Percentiles rank a stretch among this genome's conserved stretches.
phyloP scores from a whole-genome alignment of 2,888 invertebrate genomes.

The Erebia palarica region DNA sequence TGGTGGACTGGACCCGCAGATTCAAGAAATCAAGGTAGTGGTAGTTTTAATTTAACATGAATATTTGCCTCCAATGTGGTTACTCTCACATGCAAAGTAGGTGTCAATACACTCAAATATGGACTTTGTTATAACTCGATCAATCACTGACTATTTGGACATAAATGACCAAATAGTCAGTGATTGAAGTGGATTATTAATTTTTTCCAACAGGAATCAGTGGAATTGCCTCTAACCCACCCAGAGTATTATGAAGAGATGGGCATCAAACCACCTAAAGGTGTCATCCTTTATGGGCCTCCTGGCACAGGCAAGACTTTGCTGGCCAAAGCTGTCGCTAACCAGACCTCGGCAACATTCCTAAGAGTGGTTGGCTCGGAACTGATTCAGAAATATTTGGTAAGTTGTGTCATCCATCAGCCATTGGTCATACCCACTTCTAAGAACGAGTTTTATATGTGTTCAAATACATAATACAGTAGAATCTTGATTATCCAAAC shows the following conservation, averaged over 20 bases:
- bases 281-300: slow-evolving; percentile 98
- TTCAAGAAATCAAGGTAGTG: slow-evolving; percentile 84
- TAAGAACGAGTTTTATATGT: no score
- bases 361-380: slow-evolving; percentile 99
- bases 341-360: slow-evolving; percentile 99
- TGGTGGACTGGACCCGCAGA: slow-evolving; percentile 98
- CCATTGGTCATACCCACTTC: not conserved
- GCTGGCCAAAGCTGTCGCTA: slow-evolving; percentile 99
- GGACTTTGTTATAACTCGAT: not conserved
- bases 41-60: no score
- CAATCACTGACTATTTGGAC: no score
- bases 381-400: slow-evolving; percentile 98
- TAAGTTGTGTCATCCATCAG: slow-evolving; percentile 53
- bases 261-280: slow-evolving; percentile 99
- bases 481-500: no score
- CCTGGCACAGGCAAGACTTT: slow-evolving; percentile 99
- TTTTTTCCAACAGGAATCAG: slow-evolving; percentile 87
- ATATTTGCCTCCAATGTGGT: no score
- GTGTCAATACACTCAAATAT: no score
- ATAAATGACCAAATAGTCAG: no score
- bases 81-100: no score
- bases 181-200: no score
- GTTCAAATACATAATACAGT: no score
- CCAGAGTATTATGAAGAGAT: slow-evolving; percentile 99
- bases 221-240: slow-evolving; percentile 98